phyloP scores from a whole-genome alignment of 2,797 vertebrate genomes.

The Pelobates cultripes region DNA sequence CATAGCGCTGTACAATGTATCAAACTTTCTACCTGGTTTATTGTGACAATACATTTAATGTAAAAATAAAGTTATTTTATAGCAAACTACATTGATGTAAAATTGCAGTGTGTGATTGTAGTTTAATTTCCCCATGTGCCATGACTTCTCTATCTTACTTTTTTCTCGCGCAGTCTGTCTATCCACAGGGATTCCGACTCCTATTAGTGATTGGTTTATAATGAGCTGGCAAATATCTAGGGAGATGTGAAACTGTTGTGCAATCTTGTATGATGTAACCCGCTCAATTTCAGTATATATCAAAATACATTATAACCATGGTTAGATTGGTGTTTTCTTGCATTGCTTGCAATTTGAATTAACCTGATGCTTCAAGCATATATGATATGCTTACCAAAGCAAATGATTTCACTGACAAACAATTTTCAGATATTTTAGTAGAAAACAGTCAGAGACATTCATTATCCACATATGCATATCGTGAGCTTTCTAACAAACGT shows the following conservation, averaged over 20 bases:
- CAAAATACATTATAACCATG: neutral
- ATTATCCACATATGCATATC: too few relatives aligned
- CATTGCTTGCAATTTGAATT: too few relatives aligned
- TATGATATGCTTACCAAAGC: too few relatives aligned
- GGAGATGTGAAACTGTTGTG: conserved; percentile 28
- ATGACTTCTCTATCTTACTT: conserved; percentile 12
- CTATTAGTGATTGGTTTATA: conserved; percentile 48
- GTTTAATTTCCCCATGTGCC: conserved; percentile 43
- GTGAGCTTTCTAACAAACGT: too few relatives aligned
- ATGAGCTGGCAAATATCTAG: conserved; percentile 34
- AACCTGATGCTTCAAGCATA: too few relatives aligned
- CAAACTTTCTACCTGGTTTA: conserved; percentile 1
- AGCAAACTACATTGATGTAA: neutral
- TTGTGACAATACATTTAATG: conserved; percentile 7
- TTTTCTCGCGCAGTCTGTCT: conserved; percentile 7
- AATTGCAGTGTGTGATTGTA: conserved; percentile 6
- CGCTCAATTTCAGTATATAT: neutral
- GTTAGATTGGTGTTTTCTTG: too few relatives aligned
- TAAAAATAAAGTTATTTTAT: neutral
- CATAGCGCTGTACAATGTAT: too few relatives aligned
- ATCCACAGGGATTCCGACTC: conserved; percentile 23
- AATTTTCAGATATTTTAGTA: too few relatives aligned
- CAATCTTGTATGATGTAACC: conserved; percentile 48
- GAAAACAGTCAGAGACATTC: too few relatives aligned
- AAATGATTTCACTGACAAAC: too few relatives aligned